Conservation (phyloP, 2,797 vertebrate species). For the Todus mexicanus region DNA sequence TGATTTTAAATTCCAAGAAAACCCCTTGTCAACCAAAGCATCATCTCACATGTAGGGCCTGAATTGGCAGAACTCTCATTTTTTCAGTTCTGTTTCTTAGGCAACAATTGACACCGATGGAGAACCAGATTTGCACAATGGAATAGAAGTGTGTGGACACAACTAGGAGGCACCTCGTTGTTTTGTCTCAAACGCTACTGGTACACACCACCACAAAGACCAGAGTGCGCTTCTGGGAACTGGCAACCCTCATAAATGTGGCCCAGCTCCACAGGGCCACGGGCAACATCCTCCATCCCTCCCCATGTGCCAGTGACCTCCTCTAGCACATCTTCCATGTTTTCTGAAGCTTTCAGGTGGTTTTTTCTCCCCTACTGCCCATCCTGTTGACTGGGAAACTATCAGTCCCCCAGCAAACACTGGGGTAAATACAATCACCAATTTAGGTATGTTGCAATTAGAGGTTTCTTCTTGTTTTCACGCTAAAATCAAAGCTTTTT, state of each 20-base stretch:
- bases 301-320: background rate
- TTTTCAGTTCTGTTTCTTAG: background rate
- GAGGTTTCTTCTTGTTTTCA: background rate
- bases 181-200: background rate
- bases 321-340: too few species aligned
- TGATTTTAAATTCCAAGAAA: background rate
- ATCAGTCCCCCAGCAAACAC: background rate
- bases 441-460: background rate
- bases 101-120: background rate
- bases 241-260: fast-evolving
- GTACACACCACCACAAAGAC: background rate
- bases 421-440: background rate
- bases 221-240: background rate
- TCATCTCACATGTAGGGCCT: background rate
- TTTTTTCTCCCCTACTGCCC: too few species aligned
- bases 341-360: background rate
- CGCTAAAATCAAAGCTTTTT: background rate
- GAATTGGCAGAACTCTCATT: background rate
- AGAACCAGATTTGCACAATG: background rate
- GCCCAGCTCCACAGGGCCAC: background rate
- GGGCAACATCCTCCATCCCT: background rate
- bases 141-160: background rate
- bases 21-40: background rate
- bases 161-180: background rate
- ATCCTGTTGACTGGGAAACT: background rate